Conservation (phyloP, 2,113 vertebrate species). For the Albula goreensis region DNA sequence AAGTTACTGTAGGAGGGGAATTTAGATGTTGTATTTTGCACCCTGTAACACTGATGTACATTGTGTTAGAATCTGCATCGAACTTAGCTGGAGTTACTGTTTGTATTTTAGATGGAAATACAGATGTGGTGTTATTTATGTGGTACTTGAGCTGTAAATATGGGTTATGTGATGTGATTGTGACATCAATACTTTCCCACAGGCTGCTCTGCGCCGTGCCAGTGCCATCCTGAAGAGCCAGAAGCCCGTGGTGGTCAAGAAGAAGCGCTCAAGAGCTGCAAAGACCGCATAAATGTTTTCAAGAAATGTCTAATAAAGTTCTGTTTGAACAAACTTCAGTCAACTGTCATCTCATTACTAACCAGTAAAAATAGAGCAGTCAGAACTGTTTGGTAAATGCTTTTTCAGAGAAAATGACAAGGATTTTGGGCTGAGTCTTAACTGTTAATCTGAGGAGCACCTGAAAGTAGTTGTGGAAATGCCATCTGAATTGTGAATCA, state of each 20-base stretch:
- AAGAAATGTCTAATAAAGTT: conserved; percentile 15
- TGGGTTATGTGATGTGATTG: background rate
- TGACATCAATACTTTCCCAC: background rate
- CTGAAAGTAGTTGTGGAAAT: background rate
- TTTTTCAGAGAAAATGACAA: background rate
- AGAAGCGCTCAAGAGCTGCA: conserved; percentile 80
- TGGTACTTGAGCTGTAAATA: background rate
- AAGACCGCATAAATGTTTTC: conserved; percentile 74
- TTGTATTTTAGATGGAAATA: background rate
- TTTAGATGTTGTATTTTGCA: background rate
- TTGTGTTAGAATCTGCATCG: background rate
- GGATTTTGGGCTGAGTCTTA: background rate
- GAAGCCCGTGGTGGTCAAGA: conserved; percentile 88
- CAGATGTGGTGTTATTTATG: background rate
- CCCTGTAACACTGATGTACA: background rate
- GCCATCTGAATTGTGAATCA: too few relatives aligned
- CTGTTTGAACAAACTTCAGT: background rate
- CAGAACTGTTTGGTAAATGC: background rate
- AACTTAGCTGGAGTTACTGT: background rate
- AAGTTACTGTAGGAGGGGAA: background rate
- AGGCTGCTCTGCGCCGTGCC: conserved; percentile 86
- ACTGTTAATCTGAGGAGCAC: background rate
- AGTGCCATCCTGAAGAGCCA: conserved; percentile 88
- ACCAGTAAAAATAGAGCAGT: background rate
- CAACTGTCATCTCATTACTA: background rate